Evolutionary conservation across 2,888 invertebrate genomes (phyloP), one percentile per base, ranked within the genome.

Genomic region (Stenchaetothrips biformis): DNA sequence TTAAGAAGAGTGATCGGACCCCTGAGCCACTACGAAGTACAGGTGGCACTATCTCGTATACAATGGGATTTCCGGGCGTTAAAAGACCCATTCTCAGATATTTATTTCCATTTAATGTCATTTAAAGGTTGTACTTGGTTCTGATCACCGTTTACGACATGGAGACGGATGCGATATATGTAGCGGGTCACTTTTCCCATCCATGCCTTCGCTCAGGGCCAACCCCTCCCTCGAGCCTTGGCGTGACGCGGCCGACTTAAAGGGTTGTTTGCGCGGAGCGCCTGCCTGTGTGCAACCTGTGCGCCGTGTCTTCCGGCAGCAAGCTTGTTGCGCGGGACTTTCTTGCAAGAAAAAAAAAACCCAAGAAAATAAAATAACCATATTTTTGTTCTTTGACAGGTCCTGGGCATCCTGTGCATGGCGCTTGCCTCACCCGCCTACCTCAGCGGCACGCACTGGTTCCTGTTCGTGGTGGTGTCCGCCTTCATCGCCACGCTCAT

Each of bases 321-420:
- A 11, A 13, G 53, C 53, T 53, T 77, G 77, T 77, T 27, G 53
- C 47, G 16, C 37, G n/a, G 27, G 16, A 16, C 9, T 79, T 18
- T 78, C 49, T 25, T n/a, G 85, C 90, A 74, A 85, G 86, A 82
- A 91, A 92, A 85, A 91, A 92, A 82, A 89, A 0, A 90, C 90
- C 9, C 85, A 90, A 83, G 86, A 21, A 86, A 85, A 18, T 78
- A 74, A 77, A 18, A 21, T 48, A 49, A 67, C 67, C 18, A 7
- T 82, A 83, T 82, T 84, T 84, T 83, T 83, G 82, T 90, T 92
- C n/a, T n/a, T n/a, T n/a, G n/a, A 78, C 91, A 96, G 96, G 84
- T 93, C 79, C 86, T 96, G 82, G 96, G 95, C 82, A 94, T 96
- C 82, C 88, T 96, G 84, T 95, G 95, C 85, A 94, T 96, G 94